These are phyloP conservation scores for Omphaloscelis lunosa DNA, from an alignment of 2,888 invertebrate genomes.

Conservation along the genomic window DNA sequence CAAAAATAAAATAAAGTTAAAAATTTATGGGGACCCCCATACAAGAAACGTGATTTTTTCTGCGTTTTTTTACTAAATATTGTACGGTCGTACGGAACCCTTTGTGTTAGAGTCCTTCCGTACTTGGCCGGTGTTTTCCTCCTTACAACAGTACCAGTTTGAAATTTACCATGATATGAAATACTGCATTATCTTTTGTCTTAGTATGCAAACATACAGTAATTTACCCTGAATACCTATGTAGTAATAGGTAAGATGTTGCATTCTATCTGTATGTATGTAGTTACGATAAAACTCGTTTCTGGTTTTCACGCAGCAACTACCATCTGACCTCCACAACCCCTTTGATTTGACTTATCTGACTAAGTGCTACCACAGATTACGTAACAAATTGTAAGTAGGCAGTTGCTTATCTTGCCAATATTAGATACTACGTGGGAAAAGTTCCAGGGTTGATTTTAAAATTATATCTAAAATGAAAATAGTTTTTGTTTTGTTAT, in stretches of 20 bases:
- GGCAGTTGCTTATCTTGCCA: not conserved
- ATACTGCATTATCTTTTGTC: too few species aligned
- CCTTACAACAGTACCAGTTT: not conserved
- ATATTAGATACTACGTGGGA: not conserved
- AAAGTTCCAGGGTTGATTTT: not conserved
- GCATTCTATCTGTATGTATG: not conserved
- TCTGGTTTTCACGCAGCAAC: constrained; percentile 38
- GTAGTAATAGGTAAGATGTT: not conserved
- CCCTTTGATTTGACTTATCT: constrained; percentile 43
- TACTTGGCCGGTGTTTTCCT: too few species aligned
- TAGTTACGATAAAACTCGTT: not conserved
- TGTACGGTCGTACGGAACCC: too few species aligned
- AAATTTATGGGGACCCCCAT: too few species aligned
- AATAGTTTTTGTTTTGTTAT: not conserved
- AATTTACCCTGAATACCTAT: not conserved
- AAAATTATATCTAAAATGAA: not conserved
- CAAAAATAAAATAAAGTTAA: too few species aligned
- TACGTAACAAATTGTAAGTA: constrained; percentile 16
- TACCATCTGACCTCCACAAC: constrained; percentile 34
- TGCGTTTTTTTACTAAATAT: too few species aligned
- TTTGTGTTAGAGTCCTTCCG: too few species aligned
- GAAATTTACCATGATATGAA: not conserved
- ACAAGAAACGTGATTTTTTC: too few species aligned
- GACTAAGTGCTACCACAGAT: constrained; percentile 24
- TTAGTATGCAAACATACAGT: not conserved